Conservation (phyloP, 2,888 invertebrate species). For the Cosmopolites sordidus region DNA sequence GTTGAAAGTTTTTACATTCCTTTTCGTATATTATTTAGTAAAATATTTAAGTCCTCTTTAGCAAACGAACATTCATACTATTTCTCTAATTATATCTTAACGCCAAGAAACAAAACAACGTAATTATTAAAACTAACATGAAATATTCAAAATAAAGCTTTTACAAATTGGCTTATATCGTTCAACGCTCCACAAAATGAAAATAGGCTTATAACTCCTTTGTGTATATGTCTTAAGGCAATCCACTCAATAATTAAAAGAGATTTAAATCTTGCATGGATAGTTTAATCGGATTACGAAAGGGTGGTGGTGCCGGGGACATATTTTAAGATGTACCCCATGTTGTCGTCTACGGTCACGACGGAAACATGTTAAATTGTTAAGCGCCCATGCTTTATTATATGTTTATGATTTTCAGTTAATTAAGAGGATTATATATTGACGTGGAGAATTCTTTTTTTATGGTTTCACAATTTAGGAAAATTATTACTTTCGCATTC, state of each 20-base stretch:
- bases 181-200: neutral
- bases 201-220: slow-evolving; percentile 18
- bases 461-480: no score
- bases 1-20: no score
- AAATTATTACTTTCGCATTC: no score
- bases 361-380: neutral
- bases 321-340: neutral
- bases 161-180: slow-evolving; percentile 17
- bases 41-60: no score
- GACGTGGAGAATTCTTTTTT: no score
- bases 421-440: neutral
- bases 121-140: no score
- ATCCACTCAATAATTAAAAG: slow-evolving; percentile 25
- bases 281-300: slow-evolving; percentile 23
- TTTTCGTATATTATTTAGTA: no score
- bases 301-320: neutral
- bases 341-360: neutral
- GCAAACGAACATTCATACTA: no score
- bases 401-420: neutral
- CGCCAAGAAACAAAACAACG: no score
- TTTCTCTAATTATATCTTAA: no score
- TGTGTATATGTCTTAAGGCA: slow-evolving; percentile 19
- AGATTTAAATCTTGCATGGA: slow-evolving; percentile 25
- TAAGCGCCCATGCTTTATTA: neutral
- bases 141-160: neutral